Evolutionary conservation across 2,888 invertebrate species (phyloP), one percentile per base, ranked within the genome.

Genomic region (Apomyelois bistriatella): DNA sequence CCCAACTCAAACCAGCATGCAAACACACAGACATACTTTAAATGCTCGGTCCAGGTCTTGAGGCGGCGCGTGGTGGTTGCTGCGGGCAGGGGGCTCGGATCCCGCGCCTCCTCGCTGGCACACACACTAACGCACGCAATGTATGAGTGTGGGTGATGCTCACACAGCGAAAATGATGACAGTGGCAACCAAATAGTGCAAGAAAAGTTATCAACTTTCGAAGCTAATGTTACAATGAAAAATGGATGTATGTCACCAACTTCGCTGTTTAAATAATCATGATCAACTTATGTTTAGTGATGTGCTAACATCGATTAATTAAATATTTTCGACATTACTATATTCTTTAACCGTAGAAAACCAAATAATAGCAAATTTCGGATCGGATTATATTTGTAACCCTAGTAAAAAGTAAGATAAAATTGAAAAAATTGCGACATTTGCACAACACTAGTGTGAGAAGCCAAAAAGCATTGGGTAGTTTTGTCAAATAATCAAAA

Each of bases 1-100:
- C 51, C 72, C 67, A 72, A 60, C 62, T 69, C 50, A 53, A 50
- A 53, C 48, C 52, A 48, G 32, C 70, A 72, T 74, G 74, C 73
- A 69, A 58, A 58, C 55, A 70, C 60, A 60, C 56, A 61, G 68
- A 85, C 86, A 72, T 88, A 88, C 88, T 88, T 88, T 72, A 85
- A 66, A 58, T 82, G 80, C 64, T 86, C 84, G 60, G 85, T 79
- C 87, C 88, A 87, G 53, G 74, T 81, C 82, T 88, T 87, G 78
- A 83, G 76, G 60, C 87, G 86, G 58, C 87, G 82, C 55, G 81
- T 60, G 58, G 73, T 67, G 57, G 65, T 65, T 60, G 59, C 72
- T 59, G 68, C 72, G 59, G 73, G 71, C 64, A 70, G 68, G 64
- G 74, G 74, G 51, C 71, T 68, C 66, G 64, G 69, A 68, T 66